phyloP scores from a whole-genome alignment of 2,888 invertebrate genomes.

The Diogma glabrata region DNA sequence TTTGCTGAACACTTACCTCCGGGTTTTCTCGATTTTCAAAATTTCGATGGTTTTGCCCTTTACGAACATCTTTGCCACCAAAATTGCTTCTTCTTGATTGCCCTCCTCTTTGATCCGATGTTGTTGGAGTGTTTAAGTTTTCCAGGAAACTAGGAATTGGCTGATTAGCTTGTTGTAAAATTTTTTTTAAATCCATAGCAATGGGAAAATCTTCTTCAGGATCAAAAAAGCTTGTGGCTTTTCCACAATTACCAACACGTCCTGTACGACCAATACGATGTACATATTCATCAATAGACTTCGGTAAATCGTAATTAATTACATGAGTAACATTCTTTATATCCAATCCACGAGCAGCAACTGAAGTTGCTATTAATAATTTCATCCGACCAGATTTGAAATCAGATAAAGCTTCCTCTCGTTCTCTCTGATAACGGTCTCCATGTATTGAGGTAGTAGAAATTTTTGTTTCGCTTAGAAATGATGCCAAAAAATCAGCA shows the following conservation, averaged over 20 bases:
- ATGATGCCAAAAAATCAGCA: conserved; percentile 81
- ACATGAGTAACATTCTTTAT: conserved; percentile 81
- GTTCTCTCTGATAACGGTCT: conserved; percentile 87
- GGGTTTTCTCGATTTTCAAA: neutral
- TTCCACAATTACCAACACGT: conserved; percentile 81
- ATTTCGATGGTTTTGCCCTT: neutral
- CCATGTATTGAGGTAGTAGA: conserved; percentile 98
- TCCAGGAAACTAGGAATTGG: conserved; percentile 65
- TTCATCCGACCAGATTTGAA: conserved; percentile 67
- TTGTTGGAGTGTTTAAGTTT: conserved; percentile 26
- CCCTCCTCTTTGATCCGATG: conserved; percentile 29
- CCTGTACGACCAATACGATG: conserved; percentile 94
- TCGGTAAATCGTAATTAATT: conserved; percentile 84
- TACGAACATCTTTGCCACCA: conserved; percentile 4
- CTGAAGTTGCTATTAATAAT: conserved; percentile 88
- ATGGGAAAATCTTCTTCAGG: conserved; percentile 46
- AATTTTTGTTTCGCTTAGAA: conserved; percentile 62
- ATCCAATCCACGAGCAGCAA: conserved; percentile 89
- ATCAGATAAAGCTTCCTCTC: conserved; percentile 87
- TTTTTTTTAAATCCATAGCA: conserved; percentile 53
- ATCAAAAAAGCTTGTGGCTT: conserved; percentile 78
- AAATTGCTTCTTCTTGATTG: conserved; percentile 34
- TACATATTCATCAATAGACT: conserved; percentile 84
- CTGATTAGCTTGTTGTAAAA: conserved; percentile 68
- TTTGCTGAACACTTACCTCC: neutral